Base-by-base conservation (phyloP, 1,140 invertebrate species). In the Dendroctonus valens region DNA sequence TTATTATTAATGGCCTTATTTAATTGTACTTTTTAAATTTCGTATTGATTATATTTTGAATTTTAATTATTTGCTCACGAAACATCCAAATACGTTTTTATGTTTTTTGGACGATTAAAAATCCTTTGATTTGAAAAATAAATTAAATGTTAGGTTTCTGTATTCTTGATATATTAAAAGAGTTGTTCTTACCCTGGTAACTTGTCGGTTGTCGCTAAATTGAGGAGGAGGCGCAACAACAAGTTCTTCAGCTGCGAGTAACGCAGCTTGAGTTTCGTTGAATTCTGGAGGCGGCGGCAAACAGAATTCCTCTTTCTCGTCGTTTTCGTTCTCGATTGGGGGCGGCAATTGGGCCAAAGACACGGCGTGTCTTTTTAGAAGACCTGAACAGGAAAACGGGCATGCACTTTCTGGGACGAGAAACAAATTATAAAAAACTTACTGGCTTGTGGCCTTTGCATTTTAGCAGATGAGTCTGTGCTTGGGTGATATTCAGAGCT, bases 241-340 rank as follows among this genome's bases (percentile, higher is more conserved):
- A 9, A 84, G 81, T 61, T 85, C 81, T 64, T 75, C 77, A 68
- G 68, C 76, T 60, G 68, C 63, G 15, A 62, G 15, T 26, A 68
- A 14, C 70, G 52, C 76, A 69, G 66, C 74, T 65, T 69, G 76
- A 40, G 79, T 81, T 46, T 82, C 86, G 52, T 82, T 85, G 73
- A 91, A 91, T 75, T 91, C 89, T 6, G 89, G 89, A n/a, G 89
- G 89, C n/a, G 90, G 89, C 7, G 89, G 88, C 5, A 91, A 80
- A 59, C 89, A 87, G 26, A 89, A 79, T 60, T 88, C 85, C 59
- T 84, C 84, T 67, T 87, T 85, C 42, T 84, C 83, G 58, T 90
- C 88, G 9, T 84, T 81, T 58, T 90, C 89, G 60, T 86, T 86
- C 76, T 93, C 91, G 41, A 92, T 83, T 5, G 91, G 91, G 15